A percentile compares a stretch with the other conserved stretches of the same genome.
phyloP scores from a whole-genome alignment of 2,888 invertebrate genomes.

The Eupithecia pulchellata region DNA sequence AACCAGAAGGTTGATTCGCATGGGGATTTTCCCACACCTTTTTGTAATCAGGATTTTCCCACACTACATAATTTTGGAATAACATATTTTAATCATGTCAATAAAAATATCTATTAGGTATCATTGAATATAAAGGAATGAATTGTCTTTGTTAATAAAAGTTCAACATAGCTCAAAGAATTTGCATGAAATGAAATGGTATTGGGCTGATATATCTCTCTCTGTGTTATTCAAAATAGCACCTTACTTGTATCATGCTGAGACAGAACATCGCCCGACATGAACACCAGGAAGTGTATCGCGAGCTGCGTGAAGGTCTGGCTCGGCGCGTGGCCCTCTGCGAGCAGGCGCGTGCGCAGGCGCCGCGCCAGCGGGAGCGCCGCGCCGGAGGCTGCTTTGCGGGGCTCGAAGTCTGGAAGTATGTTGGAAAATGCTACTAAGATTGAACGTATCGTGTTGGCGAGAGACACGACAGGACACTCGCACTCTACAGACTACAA shows the following conservation, averaged over 20 bases:
- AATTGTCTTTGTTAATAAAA: no score
- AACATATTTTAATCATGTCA: not conserved
- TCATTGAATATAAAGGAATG: no score
- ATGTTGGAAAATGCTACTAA: not conserved
- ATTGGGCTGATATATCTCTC: no score
- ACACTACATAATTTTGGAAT: not conserved
- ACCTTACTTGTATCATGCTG: conserved; percentile 61
- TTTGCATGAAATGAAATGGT: no score
- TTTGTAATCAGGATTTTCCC: not conserved
- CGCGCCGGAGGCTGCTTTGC: conserved; percentile 52
- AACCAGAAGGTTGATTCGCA: not conserved
- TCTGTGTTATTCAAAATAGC: not conserved
- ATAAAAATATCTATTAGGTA: not conserved
- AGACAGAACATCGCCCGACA: conserved; percentile 54
- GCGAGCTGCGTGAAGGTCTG: conserved; percentile 55
- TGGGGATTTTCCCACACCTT: not conserved
- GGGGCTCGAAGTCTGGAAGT: conserved; percentile 50
- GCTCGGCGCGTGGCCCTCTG: conserved; percentile 56
- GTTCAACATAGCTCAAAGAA: no score
- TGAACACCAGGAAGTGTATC: conserved; percentile 50
- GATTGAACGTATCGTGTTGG: no score
- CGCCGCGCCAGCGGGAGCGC: conserved; percentile 51
- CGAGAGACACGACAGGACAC: no score
- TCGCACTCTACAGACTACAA: no score
- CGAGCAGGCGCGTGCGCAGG: conserved; percentile 54